These are phyloP conservation scores for Percopsis omiscomaycus DNA, from an alignment of 2,797 vertebrate species.

Conservation along the genomic window DNA sequence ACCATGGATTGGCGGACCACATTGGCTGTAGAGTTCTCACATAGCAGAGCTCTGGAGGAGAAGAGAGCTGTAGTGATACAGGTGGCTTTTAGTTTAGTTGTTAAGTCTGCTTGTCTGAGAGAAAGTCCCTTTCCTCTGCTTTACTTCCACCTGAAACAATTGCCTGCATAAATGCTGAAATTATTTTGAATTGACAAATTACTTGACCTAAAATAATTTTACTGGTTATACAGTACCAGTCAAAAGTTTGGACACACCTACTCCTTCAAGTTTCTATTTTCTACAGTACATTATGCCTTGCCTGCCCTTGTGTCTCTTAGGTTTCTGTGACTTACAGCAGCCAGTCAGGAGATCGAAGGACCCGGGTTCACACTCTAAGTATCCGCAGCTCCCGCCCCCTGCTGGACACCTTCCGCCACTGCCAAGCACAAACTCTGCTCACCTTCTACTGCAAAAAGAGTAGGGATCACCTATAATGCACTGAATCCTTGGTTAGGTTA, in stretches of 20 bases:
- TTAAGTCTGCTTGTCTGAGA: neutral
- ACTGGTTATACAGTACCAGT: no score
- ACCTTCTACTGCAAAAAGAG: constrained; percentile 82
- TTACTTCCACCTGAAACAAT: no score
- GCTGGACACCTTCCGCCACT: constrained; percentile 76
- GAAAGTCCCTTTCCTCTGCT: neutral
- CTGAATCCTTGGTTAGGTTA: no score
- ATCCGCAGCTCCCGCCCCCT: constrained; percentile 72
- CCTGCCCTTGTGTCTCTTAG: constrained; percentile 47
- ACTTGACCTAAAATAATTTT: no score
- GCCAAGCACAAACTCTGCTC: constrained; percentile 79
- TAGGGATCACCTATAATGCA: constrained; percentile 31
- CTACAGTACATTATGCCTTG: neutral
- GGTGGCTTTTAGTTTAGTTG: constrained; percentile 44
- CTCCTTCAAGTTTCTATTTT: neutral
- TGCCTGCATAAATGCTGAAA: no score
- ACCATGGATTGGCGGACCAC: constrained; percentile 69
- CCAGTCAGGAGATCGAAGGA: constrained; percentile 65
- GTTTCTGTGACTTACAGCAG: constrained; percentile 71
- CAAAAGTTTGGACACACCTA: no score
- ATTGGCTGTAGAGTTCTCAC: constrained; percentile 74
- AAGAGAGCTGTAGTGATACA: constrained; percentile 71
- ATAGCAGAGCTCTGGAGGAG: constrained; percentile 72
- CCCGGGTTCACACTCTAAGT: constrained; percentile 73
- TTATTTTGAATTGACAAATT: no score